These are phyloP conservation scores for Sebastes ruberrimus DNA, from an alignment of 2,797 vertebrate species.

Conservation along the genomic window DNA sequence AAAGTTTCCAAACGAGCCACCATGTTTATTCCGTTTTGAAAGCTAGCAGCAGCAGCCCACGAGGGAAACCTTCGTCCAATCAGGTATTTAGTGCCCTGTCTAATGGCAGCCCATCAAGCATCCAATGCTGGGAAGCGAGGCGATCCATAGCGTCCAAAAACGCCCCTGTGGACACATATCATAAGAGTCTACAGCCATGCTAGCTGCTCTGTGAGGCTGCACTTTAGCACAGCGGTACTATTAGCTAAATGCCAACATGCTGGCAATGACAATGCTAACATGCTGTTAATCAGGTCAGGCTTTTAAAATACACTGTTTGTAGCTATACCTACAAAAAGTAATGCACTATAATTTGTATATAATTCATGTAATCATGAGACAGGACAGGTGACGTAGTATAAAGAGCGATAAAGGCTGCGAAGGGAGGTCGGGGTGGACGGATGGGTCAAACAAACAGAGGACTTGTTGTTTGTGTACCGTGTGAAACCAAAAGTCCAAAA, in stretches of 20 bases:
- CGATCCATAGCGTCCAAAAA: too few species aligned
- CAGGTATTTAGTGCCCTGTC: too few species aligned
- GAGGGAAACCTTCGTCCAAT: too few species aligned
- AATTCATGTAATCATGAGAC: neutral
- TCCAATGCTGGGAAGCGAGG: too few species aligned
- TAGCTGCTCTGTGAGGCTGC: neutral
- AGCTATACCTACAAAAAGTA: too few species aligned
- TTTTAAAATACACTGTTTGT: neutral
- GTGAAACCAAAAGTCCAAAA: too few species aligned
- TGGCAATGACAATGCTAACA: neutral
- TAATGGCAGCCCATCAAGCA: too few species aligned
- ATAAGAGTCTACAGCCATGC: neutral
- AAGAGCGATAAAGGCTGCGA: neutral
- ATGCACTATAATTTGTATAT: neutral
- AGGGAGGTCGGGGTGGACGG: neutral
- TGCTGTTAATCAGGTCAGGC: neutral
- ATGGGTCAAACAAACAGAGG: neutral
- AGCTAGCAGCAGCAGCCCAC: too few species aligned
- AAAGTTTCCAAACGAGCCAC: too few species aligned
- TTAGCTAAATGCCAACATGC: neutral
- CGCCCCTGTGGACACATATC: too few species aligned
- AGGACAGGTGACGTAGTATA: neutral
- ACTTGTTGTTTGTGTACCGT: too few species aligned
- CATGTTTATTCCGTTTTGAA: too few species aligned
- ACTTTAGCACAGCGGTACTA: neutral